phyloP scores from a whole-genome alignment of 1,140 invertebrate genomes.

The Sinonovacula constricta region DNA sequence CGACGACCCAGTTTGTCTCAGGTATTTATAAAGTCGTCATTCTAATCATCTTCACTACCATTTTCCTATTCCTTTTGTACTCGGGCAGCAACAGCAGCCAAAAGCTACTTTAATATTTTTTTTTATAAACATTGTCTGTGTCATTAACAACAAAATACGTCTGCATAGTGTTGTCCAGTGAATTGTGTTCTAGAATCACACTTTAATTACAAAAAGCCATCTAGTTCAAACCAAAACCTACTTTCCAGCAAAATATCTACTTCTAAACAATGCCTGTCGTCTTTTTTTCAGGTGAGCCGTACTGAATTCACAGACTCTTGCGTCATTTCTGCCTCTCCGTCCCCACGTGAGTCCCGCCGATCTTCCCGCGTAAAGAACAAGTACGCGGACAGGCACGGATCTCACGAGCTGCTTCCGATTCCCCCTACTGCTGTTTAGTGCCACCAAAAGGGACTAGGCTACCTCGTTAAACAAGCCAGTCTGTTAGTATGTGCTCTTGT shows the following conservation, averaged over 20 bases:
- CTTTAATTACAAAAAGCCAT: background rate
- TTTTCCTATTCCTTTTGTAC: no score
- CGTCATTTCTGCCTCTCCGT: conserved; percentile 30
- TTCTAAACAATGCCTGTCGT: background rate
- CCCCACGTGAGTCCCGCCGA: conserved; percentile 20
- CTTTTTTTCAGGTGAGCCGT: conserved; percentile 24
- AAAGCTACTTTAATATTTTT: no score
- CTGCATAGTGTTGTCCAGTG: background rate
- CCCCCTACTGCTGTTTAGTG: no score
- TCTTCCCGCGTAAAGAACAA: background rate
- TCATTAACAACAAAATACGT: background rate
- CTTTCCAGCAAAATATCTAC: background rate
- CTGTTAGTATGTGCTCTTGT: no score
- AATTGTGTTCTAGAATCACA: background rate
- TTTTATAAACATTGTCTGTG: background rate
- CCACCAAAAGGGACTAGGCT: no score
- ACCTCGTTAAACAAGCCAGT: no score
- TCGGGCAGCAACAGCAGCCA: no score
- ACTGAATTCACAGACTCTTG: conserved; percentile 39
- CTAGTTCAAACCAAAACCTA: background rate
- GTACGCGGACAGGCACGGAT: background rate
- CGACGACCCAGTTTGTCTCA: conserved; percentile 55
- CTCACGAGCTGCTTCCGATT: conserved; percentile 11
- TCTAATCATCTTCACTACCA: background rate
- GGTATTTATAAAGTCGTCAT: conserved; percentile 13